These are phyloP conservation scores for Rhagonycha fulva DNA, from an alignment of 2,888 invertebrate genomes.

Conservation along the genomic window DNA sequence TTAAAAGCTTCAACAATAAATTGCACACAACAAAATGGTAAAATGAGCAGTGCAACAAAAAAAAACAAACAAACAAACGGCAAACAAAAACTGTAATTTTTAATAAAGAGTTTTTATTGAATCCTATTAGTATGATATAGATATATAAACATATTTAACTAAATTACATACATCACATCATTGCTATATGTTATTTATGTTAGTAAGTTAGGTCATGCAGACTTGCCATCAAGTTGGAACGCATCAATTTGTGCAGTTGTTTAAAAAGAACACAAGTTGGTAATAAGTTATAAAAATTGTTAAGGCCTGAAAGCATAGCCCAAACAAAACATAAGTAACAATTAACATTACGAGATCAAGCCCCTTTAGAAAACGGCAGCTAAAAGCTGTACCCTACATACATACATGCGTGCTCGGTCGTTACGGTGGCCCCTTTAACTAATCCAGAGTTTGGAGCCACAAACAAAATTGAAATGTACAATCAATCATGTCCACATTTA, in stretches of 20 bases:
- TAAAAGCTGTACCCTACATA: conserved; percentile 28
- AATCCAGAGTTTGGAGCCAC: conserved; percentile 26
- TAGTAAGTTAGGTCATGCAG: conserved; percentile 35
- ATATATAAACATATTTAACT: conserved; percentile 53
- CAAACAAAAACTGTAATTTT: conserved; percentile 4
- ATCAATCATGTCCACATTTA: background rate
- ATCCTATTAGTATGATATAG: conserved; percentile 52
- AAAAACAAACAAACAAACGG: background rate
- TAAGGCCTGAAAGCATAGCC: conserved; percentile 36
- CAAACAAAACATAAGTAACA: conserved; percentile 35
- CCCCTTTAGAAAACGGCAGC: conserved; percentile 31
- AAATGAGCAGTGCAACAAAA: background rate
- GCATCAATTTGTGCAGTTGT: conserved; percentile 31
- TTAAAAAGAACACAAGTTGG: conserved; percentile 33
- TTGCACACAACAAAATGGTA: background rate
- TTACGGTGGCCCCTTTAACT: conserved; percentile 31
- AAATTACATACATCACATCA: conserved; percentile 54
- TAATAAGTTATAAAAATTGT: conserved; percentile 17
- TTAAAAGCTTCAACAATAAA: background rate
- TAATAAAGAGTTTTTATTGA: conserved; percentile 53
- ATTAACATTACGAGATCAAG: conserved; percentile 39
- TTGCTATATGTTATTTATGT: conserved; percentile 48
- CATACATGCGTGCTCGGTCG: conserved; percentile 27
- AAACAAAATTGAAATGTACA: conserved; percentile 1
- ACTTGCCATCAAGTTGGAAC: conserved; percentile 29